phyloP scores from a whole-genome alignment of 1,140 invertebrate species.

The Caenorhabditis briggsae region DNA sequence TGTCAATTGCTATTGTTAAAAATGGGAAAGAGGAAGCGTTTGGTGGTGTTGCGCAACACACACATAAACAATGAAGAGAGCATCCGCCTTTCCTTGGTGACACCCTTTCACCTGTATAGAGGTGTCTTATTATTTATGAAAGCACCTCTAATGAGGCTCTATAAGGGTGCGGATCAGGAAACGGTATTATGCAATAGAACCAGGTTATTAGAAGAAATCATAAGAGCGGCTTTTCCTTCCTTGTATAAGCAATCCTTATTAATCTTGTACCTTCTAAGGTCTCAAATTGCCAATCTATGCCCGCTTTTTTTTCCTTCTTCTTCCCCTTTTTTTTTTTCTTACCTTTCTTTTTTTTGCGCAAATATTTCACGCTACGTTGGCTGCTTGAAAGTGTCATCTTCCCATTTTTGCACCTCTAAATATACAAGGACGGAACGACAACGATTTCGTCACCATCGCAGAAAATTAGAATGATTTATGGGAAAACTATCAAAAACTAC shows the following conservation, averaged over 20 bases:
- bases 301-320: neutral
- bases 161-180: neutral
- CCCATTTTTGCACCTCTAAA: neutral
- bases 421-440: constrained; percentile 41
- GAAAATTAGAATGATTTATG: constrained; percentile 52
- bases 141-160: neutral
- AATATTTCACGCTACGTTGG: constrained; percentile 46
- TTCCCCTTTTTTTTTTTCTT: neutral
- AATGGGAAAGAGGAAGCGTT: constrained; percentile 1
- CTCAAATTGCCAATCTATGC: neutral
- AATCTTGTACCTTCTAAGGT: neutral
- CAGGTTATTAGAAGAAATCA: neutral
- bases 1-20: constrained; percentile 46
- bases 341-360: neutral
- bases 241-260: neutral
- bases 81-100: neutral
- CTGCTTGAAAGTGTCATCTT: neutral
- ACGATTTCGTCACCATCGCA: neutral
- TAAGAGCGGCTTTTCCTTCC: neutral
- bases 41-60: constrained; percentile 18
- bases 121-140: constrained; percentile 11
- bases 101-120: neutral
- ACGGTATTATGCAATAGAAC: constrained; percentile 35
- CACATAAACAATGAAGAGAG: neutral
- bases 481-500: constrained; percentile 36